Conservation (phyloP, 2,888 invertebrate species). For the Lycocerus yunnanus region DNA sequence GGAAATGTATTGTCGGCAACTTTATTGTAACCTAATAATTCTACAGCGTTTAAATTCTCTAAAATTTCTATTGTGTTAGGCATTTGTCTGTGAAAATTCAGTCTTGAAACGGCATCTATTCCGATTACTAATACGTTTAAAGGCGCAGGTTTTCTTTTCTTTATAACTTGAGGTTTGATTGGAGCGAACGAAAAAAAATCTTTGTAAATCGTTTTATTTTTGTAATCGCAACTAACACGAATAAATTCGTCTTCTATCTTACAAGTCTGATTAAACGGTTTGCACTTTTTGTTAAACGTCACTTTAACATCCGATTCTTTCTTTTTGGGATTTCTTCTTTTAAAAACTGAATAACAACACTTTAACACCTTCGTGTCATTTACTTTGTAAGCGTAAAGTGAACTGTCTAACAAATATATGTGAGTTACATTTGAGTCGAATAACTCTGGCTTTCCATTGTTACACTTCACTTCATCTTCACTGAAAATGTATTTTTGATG, state of each 20-base stretch:
- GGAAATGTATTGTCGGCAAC: conserved; percentile 94
- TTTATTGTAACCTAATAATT: conserved; percentile 89
- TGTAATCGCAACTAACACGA: conserved; percentile 64
- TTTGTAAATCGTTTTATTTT: conserved; percentile 61
- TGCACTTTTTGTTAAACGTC: conserved; percentile 58
- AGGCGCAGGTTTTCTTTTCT: neutral
- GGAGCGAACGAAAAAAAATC: conserved; percentile 72
- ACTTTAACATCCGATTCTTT: conserved; percentile 60
- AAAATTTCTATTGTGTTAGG: conserved; percentile 69
- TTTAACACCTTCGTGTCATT: conserved; percentile 55
- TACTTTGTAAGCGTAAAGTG: conserved; percentile 59
- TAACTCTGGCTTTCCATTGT: conserved; percentile 59
- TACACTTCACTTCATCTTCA: conserved; percentile 59
- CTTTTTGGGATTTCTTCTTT: conserved; percentile 58
- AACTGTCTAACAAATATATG: conserved; percentile 60
- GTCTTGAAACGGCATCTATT: conserved; percentile 82
- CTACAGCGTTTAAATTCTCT: conserved; percentile 66
- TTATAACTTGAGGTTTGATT: conserved; percentile 45
- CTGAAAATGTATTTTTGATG: conserved; percentile 60
- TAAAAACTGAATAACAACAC: conserved; percentile 68
- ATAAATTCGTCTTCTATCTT: conserved; percentile 68
- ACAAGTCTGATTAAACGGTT: conserved; percentile 56
- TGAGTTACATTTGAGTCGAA: conserved; percentile 64
- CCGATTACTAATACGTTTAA: conserved; percentile 80
- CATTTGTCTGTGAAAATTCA: conserved; percentile 86